Conservation (phyloP, 2,888 invertebrate genomes). For the Steinernema carpocapsae region DNA sequence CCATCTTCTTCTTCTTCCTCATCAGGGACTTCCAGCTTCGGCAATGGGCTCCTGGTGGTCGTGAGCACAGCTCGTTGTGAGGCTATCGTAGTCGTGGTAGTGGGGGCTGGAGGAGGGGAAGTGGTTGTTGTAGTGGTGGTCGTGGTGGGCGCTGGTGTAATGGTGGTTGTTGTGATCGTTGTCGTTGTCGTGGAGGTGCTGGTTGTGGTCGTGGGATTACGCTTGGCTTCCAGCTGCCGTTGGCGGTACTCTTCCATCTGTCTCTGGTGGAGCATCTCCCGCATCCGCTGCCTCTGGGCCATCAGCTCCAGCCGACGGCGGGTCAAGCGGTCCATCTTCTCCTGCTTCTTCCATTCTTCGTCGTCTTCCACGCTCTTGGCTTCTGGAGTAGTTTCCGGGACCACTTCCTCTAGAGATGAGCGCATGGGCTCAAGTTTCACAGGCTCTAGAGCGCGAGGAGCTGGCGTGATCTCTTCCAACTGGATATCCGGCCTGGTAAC, state of each 20-base stretch:
- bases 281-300: conserved; percentile 16
- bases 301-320: background rate
- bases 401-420: background rate
- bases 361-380: background rate
- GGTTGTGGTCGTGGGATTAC: background rate
- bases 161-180: conserved; percentile 38
- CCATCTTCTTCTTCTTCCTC: conserved; percentile 31
- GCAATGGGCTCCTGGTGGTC: too few species aligned
- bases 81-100: background rate
- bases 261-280: background rate
- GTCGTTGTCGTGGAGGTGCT: conserved; percentile 16
- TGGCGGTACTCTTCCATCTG: conserved; percentile 3
- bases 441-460: background rate
- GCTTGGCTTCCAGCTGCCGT: background rate
- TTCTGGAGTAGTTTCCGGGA: background rate
- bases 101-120: background rate
- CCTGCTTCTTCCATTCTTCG: background rate
- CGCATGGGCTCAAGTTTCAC: background rate
- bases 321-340: background rate
- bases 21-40: background rate
- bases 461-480: background rate
- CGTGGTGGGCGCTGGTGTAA: conserved; percentile 7
- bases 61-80: too few species aligned
- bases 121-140: conserved; percentile 36
- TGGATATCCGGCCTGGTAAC: background rate